Evolutionary conservation across 2,113 vertebrate genomes (phyloP).

Genomic region (Cynopterus brachyotis): DNA sequence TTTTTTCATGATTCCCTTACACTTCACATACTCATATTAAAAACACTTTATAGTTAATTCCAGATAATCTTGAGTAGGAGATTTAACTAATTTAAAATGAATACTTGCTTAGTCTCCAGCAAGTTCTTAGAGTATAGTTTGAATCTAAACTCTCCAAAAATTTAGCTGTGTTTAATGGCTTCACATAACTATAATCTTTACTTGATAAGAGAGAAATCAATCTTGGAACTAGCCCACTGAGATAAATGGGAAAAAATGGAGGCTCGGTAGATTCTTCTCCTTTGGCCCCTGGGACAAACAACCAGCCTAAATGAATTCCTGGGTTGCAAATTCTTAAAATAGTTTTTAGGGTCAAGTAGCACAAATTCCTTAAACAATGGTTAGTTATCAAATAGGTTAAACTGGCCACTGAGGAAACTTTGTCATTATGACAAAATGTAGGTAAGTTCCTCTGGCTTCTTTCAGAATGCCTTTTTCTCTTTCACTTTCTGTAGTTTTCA

Average conservation of each 20-base stretch:
- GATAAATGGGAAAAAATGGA: not conserved
- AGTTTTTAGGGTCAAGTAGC: not conserved
- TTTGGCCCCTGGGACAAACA: not conserved
- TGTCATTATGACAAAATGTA: not conserved
- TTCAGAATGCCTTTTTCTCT: too few species aligned
- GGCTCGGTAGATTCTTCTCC: not conserved
- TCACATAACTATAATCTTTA: not conserved
- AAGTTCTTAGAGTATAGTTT: not conserved
- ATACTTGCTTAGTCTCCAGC: not conserved
- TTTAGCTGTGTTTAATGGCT: not conserved
- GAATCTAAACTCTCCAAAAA: not conserved
- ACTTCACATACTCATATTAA: not conserved
- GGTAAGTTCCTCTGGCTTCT: too few species aligned
- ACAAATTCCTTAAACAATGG: not conserved
- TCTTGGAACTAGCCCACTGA: not conserved
- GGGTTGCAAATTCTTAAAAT: not conserved
- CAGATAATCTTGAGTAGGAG: not conserved
- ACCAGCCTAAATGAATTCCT: not conserved
- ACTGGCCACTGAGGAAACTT: not conserved
- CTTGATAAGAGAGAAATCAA: not conserved
- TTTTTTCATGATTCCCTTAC: not conserved
- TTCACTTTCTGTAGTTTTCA: too few species aligned
- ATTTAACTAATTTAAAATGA: not conserved
- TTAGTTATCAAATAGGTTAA: not conserved
- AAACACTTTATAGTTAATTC: not conserved